Percentiles rank a stretch among this genome's conserved stretches.
phyloP scores from a whole-genome alignment of 2,113 vertebrate genomes.

The Leptobrachium leishanense region DNA sequence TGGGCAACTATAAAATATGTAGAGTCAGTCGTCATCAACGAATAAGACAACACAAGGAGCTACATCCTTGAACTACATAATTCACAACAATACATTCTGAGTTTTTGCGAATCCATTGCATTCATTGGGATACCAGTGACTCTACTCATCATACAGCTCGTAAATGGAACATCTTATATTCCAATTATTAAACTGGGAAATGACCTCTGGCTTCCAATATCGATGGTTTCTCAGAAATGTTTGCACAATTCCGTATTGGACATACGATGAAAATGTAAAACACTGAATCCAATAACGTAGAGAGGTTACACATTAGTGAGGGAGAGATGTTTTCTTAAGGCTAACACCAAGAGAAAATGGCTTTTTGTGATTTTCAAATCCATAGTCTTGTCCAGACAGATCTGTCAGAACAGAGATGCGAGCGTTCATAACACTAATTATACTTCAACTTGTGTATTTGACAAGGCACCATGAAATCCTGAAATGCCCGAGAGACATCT shows the following conservation, averaged over 20 bases:
- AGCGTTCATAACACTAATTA: slow-evolving; percentile 3
- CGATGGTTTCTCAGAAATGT: neutral
- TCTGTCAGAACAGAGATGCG: neutral
- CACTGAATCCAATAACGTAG: neutral
- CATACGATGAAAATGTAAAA: neutral
- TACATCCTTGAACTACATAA: too few relatives aligned
- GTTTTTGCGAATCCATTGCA: too few relatives aligned
- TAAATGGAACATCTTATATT: too few relatives aligned
- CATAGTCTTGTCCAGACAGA: slow-evolving; percentile 9
- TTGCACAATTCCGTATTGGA: neutral
- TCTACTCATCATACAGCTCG: too few relatives aligned
- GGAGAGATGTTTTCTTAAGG: neutral
- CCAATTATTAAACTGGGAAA: neutral
- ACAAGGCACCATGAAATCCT: neutral
- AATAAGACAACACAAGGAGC: too few relatives aligned
- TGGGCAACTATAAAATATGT: too few relatives aligned
- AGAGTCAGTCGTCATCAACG: too few relatives aligned
- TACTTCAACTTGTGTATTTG: neutral
- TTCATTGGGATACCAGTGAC: too few relatives aligned
- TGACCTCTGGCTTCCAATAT: neutral
- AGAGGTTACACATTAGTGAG: neutral
- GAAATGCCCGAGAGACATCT: neutral
- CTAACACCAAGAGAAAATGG: neutral
- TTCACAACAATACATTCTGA: too few relatives aligned
- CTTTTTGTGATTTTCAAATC: neutral